A percentile compares a stretch with the other conserved stretches of the same genome.
Conservation (phyloP, 1,140 invertebrate genomes). For the Temnothorax curvispinosus region DNA sequence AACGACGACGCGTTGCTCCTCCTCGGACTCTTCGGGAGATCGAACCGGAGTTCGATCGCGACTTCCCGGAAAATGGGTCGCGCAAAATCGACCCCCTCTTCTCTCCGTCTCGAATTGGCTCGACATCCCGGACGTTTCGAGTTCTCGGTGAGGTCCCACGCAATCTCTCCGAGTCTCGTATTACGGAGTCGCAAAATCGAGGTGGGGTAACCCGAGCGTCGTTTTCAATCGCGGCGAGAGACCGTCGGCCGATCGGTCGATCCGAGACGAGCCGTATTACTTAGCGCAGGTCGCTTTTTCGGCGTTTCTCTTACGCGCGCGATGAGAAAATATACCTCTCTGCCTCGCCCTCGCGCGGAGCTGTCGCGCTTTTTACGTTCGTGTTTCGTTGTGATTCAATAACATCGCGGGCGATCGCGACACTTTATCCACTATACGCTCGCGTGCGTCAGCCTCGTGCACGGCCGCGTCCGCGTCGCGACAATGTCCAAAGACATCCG, state of each 20-base stretch:
- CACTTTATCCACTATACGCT: background rate
- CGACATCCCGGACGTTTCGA: background rate
- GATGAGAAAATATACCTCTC: background rate
- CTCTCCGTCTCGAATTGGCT: background rate
- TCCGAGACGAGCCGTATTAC: slow-evolving; percentile 42
- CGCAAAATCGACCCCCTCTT: background rate
- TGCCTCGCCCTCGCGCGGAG: background rate
- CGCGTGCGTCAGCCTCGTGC: slow-evolving; percentile 27
- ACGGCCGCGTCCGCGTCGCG: slow-evolving; percentile 19
- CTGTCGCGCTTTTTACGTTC: background rate
- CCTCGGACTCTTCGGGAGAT: background rate
- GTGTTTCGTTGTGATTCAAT: background rate
- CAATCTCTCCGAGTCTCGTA: background rate
- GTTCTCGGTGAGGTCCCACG: background rate
- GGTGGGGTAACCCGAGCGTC: background rate
- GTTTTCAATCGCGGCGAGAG: slow-evolving; percentile 20
- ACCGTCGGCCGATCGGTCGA: slow-evolving; percentile 52
- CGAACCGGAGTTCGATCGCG: background rate
- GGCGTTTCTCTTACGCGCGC: slow-evolving; percentile 7
- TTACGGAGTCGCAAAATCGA: background rate
- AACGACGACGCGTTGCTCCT: slow-evolving; percentile 59
- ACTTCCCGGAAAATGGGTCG: background rate
- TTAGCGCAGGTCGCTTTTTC: slow-evolving; percentile 68
- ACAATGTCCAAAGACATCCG: slow-evolving; percentile 68
- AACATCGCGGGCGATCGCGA: background rate